phyloP scores from a whole-genome alignment of 1,140 invertebrate genomes.

The Berghia stephanieae region DNA sequence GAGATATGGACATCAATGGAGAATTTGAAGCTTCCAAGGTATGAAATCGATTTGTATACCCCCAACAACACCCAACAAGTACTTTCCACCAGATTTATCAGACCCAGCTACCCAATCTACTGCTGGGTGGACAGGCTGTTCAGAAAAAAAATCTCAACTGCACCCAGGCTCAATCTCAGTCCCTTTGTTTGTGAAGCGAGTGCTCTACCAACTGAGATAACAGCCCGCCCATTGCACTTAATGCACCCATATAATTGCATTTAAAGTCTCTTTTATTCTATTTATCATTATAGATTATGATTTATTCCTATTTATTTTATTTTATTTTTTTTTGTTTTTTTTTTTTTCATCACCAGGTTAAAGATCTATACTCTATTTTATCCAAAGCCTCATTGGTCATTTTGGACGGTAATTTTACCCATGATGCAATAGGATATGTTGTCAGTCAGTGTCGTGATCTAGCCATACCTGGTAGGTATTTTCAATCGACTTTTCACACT shows the following conservation, averaged over 20 bases:
- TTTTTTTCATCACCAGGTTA: slow-evolving; percentile 36
- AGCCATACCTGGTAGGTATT: slow-evolving; percentile 31
- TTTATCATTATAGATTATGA: not conserved
- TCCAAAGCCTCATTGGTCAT: slow-evolving; percentile 76
- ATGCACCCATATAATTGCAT: not conserved
- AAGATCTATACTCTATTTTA: slow-evolving; percentile 68
- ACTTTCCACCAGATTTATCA: too few relatives aligned
- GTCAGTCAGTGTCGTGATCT: slow-evolving; percentile 20
- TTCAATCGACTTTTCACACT: too few relatives aligned
- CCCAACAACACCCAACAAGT: too few relatives aligned
- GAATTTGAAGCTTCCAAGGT: slow-evolving; percentile 74
- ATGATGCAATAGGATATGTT: slow-evolving; percentile 73
- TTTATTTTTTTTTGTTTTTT: not conserved
- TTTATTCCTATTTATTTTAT: too few relatives aligned
- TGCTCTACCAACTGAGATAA: too few relatives aligned
- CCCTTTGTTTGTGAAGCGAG: too few relatives aligned
- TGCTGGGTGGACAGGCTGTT: too few relatives aligned
- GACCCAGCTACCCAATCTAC: too few relatives aligned
- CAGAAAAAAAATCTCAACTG: too few relatives aligned
- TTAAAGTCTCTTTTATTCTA: not conserved
- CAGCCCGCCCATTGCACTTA: too few relatives aligned
- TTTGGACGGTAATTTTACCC: slow-evolving; percentile 82
- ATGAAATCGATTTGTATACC: slow-evolving; percentile 43
- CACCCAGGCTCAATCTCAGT: too few relatives aligned
- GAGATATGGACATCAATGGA: slow-evolving; percentile 85